Percentiles rank a stretch among this genome's conserved stretches.
phyloP scores from a whole-genome alignment of 2,888 invertebrate species.

The Lycia hirtaria region DNA sequence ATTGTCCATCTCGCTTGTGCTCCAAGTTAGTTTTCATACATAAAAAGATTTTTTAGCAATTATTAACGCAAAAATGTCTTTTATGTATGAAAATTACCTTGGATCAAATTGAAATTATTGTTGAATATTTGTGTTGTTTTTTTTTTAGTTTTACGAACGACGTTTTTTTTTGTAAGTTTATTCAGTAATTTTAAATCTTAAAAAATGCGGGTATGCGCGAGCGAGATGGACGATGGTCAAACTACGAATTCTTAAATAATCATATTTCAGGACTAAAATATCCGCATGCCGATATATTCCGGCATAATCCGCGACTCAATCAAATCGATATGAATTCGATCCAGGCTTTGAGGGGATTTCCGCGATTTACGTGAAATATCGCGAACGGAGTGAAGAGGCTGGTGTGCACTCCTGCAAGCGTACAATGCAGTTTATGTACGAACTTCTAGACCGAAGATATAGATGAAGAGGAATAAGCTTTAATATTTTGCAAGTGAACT shows the following conservation, averaged over 20 bases:
- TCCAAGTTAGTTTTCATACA: too few relatives aligned
- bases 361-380: constrained; percentile 57
- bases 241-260: neutral
- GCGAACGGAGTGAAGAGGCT: constrained; percentile 37
- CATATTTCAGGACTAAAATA: constrained; percentile 11
- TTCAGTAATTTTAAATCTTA: too few relatives aligned
- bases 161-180: too few relatives aligned
- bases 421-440: constrained; percentile 18
- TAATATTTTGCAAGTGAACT: neutral
- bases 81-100: too few relatives aligned
- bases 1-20: too few relatives aligned
- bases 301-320: constrained; percentile 30
- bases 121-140: too few relatives aligned
- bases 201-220: too few relatives aligned
- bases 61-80: too few relatives aligned
- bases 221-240: too few relatives aligned
- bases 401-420: constrained; percentile 21
- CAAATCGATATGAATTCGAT: constrained; percentile 52
- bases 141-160: too few relatives aligned
- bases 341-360: constrained; percentile 54
- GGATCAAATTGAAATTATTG: too few relatives aligned
- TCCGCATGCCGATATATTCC: constrained; percentile 18
- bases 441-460: constrained; percentile 15
- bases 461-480: constrained; percentile 5
- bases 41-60: too few relatives aligned